These are phyloP conservation scores for Lichenostomus cassidix DNA, from an alignment of 2,113 vertebrate genomes.

Conservation along the genomic window DNA sequence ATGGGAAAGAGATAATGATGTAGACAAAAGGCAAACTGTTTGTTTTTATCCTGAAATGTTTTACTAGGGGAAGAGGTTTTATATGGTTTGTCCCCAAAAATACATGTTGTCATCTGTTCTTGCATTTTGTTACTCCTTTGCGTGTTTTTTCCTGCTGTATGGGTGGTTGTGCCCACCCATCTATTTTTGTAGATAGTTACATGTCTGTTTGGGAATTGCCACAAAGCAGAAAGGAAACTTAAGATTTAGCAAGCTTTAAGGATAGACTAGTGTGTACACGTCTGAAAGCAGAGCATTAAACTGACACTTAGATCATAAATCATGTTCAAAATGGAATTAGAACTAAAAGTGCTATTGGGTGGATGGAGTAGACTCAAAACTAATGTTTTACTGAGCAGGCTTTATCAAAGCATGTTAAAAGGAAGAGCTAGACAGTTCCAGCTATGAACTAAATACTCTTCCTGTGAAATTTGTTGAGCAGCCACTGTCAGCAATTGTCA, in stretches of 20 bases:
- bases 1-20: background rate
- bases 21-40: background rate
- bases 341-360: background rate
- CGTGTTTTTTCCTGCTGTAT: background rate
- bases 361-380: background rate
- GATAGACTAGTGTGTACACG: background rate
- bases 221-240: background rate
- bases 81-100: background rate
- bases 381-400: background rate
- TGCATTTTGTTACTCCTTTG: background rate
- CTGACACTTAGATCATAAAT: background rate
- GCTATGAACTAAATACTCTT: background rate
- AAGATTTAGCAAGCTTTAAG: background rate
- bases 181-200: background rate
- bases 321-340: background rate
- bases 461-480: background rate
- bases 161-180: background rate
- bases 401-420: background rate
- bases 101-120: background rate
- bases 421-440: background rate
- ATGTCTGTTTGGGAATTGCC: background rate
- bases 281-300: background rate
- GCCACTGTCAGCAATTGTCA: background rate
- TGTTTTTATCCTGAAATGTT: background rate
- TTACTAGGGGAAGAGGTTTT: background rate